These are phyloP conservation scores for Formicarius rufipectus DNA, from an alignment of 2,113 vertebrate species.

Conservation along the genomic window DNA sequence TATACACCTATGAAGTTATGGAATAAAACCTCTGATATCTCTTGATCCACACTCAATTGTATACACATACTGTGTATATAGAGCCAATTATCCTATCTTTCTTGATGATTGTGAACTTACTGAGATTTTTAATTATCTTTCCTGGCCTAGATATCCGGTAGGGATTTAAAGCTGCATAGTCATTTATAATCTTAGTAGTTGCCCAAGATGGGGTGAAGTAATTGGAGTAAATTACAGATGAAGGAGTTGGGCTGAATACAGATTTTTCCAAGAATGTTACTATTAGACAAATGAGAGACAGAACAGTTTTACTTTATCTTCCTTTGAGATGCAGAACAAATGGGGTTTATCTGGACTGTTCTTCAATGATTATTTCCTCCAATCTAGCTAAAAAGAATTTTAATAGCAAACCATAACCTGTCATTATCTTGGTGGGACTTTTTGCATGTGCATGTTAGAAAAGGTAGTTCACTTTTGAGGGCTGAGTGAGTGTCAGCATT, in stretches of 20 bases:
- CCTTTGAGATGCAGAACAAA: neutral
- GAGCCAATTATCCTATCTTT: neutral
- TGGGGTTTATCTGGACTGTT: neutral
- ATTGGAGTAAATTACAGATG: neutral
- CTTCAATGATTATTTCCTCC: neutral
- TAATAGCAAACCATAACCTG: neutral
- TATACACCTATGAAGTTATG: neutral
- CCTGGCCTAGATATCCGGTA: neutral
- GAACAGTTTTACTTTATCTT: neutral
- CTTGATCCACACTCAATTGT: neutral
- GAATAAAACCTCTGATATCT: neutral
- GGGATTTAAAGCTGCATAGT: neutral
- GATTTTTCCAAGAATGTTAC: neutral
- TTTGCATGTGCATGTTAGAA: neutral
- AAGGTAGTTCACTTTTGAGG: neutral
- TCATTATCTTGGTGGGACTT: neutral
- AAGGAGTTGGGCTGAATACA: neutral
- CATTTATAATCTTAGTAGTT: neutral
- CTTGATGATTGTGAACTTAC: neutral
- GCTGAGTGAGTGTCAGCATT: neutral
- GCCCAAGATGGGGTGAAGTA: neutral
- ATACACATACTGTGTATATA: neutral
- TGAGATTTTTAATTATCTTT: neutral
- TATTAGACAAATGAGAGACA: neutral
- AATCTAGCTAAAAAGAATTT: neutral